Conservation (phyloP, 2,113 vertebrate species). For the Jacana jacana region DNA sequence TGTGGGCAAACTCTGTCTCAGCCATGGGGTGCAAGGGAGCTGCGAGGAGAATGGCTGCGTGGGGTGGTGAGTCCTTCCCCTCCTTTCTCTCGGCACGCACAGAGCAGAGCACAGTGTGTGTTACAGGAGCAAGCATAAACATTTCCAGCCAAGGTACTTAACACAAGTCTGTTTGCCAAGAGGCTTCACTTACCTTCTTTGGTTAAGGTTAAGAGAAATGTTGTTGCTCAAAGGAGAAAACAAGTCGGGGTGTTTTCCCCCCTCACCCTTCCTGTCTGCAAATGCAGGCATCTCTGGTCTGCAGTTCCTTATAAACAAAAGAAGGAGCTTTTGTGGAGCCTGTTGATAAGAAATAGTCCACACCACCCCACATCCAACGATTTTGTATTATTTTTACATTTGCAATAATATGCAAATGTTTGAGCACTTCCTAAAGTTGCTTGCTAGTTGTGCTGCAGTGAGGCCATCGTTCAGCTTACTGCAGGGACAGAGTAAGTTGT, state of each 20-base stretch:
- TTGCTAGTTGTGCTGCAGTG: neutral
- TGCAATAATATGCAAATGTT: neutral
- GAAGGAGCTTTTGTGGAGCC: slow-evolving; percentile 49
- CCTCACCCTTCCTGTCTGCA: slow-evolving; percentile 67
- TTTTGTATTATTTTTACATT: neutral
- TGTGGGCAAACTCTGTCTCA: neutral
- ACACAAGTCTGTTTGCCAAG: slow-evolving; percentile 20
- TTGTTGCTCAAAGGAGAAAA: slow-evolving; percentile 49
- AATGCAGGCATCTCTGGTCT: slow-evolving; percentile 25
- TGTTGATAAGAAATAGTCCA: slow-evolving; percentile 37
- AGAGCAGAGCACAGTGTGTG: neutral
- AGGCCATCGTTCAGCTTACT: neutral
- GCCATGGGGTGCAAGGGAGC: accelerated
- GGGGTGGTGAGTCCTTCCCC: accelerated
- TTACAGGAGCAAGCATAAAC: neutral
- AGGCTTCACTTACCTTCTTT: slow-evolving; percentile 13
- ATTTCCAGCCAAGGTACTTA: slow-evolving; percentile 40
- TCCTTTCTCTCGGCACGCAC: accelerated
- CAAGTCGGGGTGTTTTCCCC: slow-evolving; percentile 26
- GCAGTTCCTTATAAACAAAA: slow-evolving; percentile 55
- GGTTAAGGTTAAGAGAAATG: slow-evolving; percentile 38
- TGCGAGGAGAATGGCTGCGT: accelerated
- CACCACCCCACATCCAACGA: neutral
- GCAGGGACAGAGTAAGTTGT: neutral
- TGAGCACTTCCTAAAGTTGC: neutral